Percentiles rank a stretch among this genome's conserved stretches.
These are phyloP conservation scores for Portevinia maculata DNA, from an alignment of 2,888 invertebrate genomes.

Conservation along the genomic window DNA sequence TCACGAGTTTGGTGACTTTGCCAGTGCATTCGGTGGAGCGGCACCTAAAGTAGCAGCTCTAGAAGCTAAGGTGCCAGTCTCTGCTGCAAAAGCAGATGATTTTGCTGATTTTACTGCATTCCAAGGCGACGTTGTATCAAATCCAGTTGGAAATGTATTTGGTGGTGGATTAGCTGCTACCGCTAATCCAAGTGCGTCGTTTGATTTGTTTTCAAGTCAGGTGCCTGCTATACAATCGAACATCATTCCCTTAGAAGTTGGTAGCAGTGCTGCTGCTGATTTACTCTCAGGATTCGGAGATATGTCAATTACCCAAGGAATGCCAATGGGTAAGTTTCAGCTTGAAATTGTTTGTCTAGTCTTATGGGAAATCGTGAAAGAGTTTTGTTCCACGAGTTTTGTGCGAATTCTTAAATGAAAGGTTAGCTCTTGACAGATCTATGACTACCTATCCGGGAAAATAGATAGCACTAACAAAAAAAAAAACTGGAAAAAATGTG, in stretches of 20 bases:
- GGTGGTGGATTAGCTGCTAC: constrained; percentile 34
- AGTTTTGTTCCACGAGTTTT: too few relatives aligned
- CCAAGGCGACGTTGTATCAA: constrained; percentile 77
- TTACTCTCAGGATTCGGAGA: constrained; percentile 84
- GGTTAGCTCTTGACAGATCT: too few relatives aligned
- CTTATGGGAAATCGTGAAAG: neutral
- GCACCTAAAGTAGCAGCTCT: constrained; percentile 51
- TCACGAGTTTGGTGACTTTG: constrained; percentile 91
- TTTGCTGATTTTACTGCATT: constrained; percentile 94
- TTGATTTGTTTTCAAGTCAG: constrained; percentile 77
- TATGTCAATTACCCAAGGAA: constrained; percentile 81
- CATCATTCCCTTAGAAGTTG: constrained; percentile 46
- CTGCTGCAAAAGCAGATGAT: constrained; percentile 84
- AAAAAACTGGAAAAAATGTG: too few relatives aligned
- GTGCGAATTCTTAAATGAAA: too few relatives aligned
- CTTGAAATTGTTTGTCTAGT: constrained; percentile 1
- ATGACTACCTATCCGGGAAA: too few relatives aligned
- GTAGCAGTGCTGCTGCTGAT: constrained; percentile 79
- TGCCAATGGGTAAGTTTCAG: constrained; percentile 81
- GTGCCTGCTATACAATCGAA: constrained; percentile 19
- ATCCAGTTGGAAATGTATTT: constrained; percentile 60
- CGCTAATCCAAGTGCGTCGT: constrained; percentile 45
- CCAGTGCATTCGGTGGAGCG: constrained; percentile 86
- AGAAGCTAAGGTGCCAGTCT: constrained; percentile 27
- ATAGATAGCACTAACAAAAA: too few relatives aligned